Percentiles rank a stretch among this genome's conserved stretches.
Conservation (phyloP, 64 coral and sea anemone genomes). For the Pachyseris speciosa region DNA sequence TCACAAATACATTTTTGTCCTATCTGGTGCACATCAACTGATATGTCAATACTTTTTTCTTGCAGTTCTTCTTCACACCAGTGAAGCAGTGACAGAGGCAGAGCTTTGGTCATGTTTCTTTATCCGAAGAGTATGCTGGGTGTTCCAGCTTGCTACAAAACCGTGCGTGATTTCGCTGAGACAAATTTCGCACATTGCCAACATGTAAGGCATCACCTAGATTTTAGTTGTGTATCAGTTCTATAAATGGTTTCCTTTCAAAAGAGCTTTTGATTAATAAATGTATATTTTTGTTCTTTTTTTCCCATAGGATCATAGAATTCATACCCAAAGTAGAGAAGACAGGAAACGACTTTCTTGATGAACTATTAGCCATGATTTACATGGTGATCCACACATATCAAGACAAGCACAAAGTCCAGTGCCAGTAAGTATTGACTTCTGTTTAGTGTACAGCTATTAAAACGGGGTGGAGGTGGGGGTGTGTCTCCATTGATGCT, state of each 20-base stretch:
- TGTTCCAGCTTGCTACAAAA: constrained; percentile 75
- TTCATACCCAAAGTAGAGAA: constrained; percentile 81
- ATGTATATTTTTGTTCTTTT: neutral
- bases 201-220: constrained; percentile 44
- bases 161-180: constrained; percentile 75
- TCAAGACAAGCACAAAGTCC: constrained; percentile 83
- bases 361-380: constrained; percentile 79
- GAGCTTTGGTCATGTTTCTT: constrained; percentile 94
- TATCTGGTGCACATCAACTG: too few species aligned
- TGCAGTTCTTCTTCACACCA: constrained; percentile 68
- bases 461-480: too few species aligned
- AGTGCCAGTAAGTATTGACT: constrained; percentile 54
- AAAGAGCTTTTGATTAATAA: too few species aligned
- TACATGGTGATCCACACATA: constrained; percentile 87
- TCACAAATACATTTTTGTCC: neutral
- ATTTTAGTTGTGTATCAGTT: neutral
- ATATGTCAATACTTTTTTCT: neutral
- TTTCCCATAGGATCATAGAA: constrained; percentile 65
- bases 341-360: constrained; percentile 82
- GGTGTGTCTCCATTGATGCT: too few species aligned
- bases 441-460: too few species aligned
- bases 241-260: too few species aligned
- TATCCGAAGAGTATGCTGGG: constrained; percentile 64
- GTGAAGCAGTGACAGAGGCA: constrained; percentile 77
- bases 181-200: constrained; percentile 60